These are phyloP conservation scores for Smutsia temminckii DNA, from an alignment of 2,797 vertebrate species.

Conservation along the genomic window DNA sequence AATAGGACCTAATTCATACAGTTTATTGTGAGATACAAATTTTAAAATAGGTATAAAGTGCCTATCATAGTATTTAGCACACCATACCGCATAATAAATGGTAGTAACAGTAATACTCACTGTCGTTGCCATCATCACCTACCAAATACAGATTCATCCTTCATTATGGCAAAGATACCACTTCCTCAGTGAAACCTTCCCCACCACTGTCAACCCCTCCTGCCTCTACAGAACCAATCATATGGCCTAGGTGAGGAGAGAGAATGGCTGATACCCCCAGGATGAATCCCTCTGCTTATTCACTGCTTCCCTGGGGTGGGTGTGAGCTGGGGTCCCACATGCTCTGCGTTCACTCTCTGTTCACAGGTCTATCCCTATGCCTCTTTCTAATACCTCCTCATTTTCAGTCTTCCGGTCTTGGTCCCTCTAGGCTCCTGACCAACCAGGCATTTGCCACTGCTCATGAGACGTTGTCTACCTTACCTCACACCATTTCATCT, in stretches of 20 bases:
- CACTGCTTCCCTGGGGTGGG: not conserved
- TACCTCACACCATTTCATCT: not conserved
- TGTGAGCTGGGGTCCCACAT: not conserved
- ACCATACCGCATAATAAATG: not conserved
- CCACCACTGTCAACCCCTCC: not conserved
- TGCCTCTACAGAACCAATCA: not conserved
- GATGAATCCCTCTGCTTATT: not conserved
- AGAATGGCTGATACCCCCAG: not conserved
- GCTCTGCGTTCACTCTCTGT: not conserved
- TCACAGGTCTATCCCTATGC: not conserved
- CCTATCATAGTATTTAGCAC: not conserved
- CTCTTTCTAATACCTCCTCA: not conserved
- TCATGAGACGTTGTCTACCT: not conserved
- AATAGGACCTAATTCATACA: not conserved
- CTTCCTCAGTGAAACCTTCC: not conserved
- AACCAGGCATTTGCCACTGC: not conserved
- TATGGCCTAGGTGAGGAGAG: not conserved
- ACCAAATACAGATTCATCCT: not conserved
- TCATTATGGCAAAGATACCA: not conserved
- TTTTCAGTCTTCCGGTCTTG: not conserved
- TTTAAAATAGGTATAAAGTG: not conserved
- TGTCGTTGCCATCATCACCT: not conserved
- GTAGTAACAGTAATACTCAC: too few species aligned
- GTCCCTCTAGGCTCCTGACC: not conserved
- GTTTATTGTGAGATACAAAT: not conserved